phyloP scores from a whole-genome alignment of 2,113 vertebrate genomes.

The Terrapene triunguis region DNA sequence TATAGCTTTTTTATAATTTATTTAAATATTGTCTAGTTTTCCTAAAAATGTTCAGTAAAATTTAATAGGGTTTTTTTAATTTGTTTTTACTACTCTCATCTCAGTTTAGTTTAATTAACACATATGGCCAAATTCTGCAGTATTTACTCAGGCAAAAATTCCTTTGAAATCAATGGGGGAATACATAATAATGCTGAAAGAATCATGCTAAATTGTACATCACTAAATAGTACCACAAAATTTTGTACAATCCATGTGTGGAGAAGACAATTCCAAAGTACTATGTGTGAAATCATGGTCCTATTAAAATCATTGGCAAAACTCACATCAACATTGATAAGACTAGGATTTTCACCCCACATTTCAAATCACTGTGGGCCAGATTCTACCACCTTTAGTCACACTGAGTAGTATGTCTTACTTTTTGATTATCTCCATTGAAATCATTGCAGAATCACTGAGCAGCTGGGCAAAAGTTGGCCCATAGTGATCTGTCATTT shows the following conservation, averaged over 20 bases:
- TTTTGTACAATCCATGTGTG: background rate
- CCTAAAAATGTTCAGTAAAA: background rate
- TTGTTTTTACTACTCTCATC: background rate
- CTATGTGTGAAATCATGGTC: background rate
- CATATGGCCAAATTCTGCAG: background rate
- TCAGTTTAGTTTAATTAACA: background rate
- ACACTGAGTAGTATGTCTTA: background rate
- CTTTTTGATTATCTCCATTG: background rate
- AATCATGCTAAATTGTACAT: background rate
- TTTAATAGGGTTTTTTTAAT: background rate
- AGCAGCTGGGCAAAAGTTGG: background rate
- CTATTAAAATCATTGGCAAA: background rate
- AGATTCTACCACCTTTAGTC: background rate
- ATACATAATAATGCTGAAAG: background rate
- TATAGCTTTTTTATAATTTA: background rate
- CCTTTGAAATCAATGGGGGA: background rate
- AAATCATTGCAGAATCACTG: background rate
- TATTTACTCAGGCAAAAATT: background rate
- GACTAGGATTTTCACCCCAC: background rate
- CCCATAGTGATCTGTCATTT: background rate
- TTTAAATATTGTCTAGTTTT: background rate
- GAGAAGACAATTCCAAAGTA: background rate
- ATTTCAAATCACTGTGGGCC: background rate
- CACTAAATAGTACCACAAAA: background rate
- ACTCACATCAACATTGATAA: background rate